Percentiles rank a stretch among this genome's conserved stretches.
These are phyloP conservation scores for Micropoecilia bifurca DNA, from an alignment of 2,797 vertebrate species.

Conservation along the genomic window DNA sequence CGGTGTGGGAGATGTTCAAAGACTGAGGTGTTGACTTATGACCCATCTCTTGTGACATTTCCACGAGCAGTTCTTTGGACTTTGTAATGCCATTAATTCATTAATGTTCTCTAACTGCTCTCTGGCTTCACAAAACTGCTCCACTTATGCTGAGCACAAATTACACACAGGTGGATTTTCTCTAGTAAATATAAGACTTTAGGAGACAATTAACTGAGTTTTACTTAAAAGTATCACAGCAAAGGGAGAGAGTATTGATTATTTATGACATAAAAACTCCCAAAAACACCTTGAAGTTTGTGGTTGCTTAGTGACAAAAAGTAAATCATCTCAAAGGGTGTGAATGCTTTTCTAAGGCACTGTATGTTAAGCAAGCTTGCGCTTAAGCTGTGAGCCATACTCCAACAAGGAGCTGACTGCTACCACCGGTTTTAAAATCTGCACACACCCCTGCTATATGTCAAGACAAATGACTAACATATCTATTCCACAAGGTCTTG, in stretches of 20 bases:
- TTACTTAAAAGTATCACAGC: neutral
- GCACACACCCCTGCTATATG: constrained; percentile 29
- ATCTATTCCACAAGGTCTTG: constrained; percentile 45
- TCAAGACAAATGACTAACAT: constrained; percentile 56
- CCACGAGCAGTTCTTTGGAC: neutral
- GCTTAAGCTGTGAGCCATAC: constrained; percentile 3
- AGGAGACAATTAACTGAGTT: neutral
- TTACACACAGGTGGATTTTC: neutral
- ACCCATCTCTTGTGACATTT: neutral
- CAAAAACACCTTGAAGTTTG: neutral
- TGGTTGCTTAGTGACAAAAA: neutral
- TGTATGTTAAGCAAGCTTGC: neutral
- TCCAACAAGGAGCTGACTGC: constrained; percentile 33
- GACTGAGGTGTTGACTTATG: neutral
- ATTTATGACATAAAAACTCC: neutral
- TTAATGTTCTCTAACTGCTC: neutral
- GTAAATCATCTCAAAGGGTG: neutral
- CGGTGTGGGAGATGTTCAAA: neutral
- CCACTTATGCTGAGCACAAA: neutral
- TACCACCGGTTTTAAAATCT: constrained; percentile 35
- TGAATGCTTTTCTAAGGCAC: neutral
- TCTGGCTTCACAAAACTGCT: neutral
- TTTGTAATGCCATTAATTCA: neutral
- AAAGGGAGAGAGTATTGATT: neutral
- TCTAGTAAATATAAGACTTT: neutral